phyloP scores from a whole-genome alignment of 2,888 invertebrate species.

The Bembecia ichneumoniformis region DNA sequence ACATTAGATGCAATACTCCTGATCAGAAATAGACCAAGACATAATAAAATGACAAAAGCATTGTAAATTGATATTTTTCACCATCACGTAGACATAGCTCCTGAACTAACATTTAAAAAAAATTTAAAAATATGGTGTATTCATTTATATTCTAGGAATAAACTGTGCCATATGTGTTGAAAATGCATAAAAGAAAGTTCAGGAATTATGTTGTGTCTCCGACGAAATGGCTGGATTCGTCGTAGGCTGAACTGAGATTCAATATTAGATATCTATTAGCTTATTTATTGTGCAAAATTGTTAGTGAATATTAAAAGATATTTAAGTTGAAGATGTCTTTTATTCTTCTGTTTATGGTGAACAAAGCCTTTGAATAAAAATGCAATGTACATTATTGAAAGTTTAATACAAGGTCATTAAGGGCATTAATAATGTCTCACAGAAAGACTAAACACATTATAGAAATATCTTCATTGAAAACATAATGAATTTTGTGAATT shows the following conservation, averaged over 20 bases:
- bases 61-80: constrained; percentile 22
- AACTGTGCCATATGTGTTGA: constrained; percentile 31
- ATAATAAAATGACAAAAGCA: constrained; percentile 19
- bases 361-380: constrained; percentile 24
- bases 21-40: constrained; percentile 20
- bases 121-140: neutral
- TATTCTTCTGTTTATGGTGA: constrained; percentile 24
- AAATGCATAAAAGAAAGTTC: constrained; percentile 16
- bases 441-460: too few species aligned
- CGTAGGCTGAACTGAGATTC: constrained; percentile 21
- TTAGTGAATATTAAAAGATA: constrained; percentile 23
- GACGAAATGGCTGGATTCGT: constrained; percentile 43
- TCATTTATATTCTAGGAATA: constrained; percentile 4
- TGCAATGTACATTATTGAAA: constrained; percentile 3
- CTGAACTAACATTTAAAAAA: neutral
- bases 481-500: too few species aligned
- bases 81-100: neutral
- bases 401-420: neutral
- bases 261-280: constrained; percentile 15
- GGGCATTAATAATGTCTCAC: too few species aligned
- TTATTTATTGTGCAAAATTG: constrained; percentile 22
- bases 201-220: constrained; percentile 26
- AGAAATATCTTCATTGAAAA: too few species aligned
- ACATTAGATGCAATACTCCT: constrained; percentile 45
- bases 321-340: constrained; percentile 12